Conservation (phyloP, 2,797 vertebrate species). For the Microctenopoma lineatum region DNA sequence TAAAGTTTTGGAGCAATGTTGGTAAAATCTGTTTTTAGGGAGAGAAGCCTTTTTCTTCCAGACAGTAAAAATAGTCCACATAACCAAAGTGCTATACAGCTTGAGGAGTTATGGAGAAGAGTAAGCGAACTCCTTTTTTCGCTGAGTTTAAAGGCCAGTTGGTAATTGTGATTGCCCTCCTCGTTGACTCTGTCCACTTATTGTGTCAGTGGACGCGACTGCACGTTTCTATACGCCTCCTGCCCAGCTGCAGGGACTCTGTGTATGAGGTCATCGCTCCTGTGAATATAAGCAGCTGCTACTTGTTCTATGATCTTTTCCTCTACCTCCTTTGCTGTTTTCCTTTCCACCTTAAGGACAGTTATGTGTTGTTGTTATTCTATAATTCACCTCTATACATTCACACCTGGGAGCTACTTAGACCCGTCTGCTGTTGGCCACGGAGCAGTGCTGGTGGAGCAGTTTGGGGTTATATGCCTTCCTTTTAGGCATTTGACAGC, state of each 20-base stretch:
- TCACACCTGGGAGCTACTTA: conserved; percentile 57
- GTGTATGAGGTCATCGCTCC: conserved; percentile 58
- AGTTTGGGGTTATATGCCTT: conserved; percentile 27
- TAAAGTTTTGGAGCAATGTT: conserved; percentile 45
- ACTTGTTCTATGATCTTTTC: conserved; percentile 45
- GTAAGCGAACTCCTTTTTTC: conserved; percentile 4
- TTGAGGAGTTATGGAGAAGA: conserved; percentile 47
- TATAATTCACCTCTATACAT: conserved; percentile 16
- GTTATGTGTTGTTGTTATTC: background rate
- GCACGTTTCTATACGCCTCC: conserved; percentile 34
- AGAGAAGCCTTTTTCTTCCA: conserved; percentile 31
- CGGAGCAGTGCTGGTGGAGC: conserved; percentile 9
- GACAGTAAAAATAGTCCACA: conserved; percentile 43
- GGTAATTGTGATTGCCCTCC: conserved; percentile 22
- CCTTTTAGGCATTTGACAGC: conserved; percentile 43
- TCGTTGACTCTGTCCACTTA: conserved; percentile 25
- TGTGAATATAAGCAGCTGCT: conserved; percentile 47
- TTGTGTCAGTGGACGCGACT: conserved; percentile 41
- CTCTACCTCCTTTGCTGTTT: conserved; percentile 18
- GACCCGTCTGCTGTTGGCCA: conserved; percentile 13
- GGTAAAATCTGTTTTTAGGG: conserved; percentile 58
- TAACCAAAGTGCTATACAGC: conserved; percentile 49
- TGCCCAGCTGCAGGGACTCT: conserved; percentile 51
- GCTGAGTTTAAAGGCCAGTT: conserved; percentile 36
- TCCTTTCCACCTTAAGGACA: conserved; percentile 13